Conservation (phyloP, 2,113 vertebrate species). For the Microtus ochrogaster region DNA sequence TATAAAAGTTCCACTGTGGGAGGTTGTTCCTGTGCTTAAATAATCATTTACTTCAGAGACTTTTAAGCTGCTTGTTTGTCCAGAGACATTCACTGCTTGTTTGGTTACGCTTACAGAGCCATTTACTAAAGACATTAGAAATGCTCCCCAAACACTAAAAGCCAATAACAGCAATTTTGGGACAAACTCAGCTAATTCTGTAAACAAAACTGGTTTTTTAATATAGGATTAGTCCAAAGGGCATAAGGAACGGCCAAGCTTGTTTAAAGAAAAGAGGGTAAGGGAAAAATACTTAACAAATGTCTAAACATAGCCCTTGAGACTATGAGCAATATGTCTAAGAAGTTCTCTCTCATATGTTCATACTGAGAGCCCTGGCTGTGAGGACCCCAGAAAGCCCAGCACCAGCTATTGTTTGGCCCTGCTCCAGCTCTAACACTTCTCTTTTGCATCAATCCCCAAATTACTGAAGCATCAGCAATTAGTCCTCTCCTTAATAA, state of each 20-base stretch:
- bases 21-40: background rate
- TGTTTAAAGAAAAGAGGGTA: background rate
- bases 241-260: background rate
- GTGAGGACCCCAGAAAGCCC: background rate
- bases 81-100: background rate
- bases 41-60: background rate
- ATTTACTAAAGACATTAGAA: conserved; percentile 30
- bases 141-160: conserved; percentile 44
- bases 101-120: background rate
- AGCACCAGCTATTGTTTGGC: background rate
- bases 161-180: conserved; percentile 11
- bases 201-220: conserved; percentile 18
- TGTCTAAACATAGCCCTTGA: background rate
- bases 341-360: background rate
- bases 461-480: background rate
- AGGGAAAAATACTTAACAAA: background rate
- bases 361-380: background rate
- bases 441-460: background rate
- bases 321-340: background rate
- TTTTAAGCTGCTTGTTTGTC: background rate
- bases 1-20: background rate
- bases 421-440: background rate
- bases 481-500: background rate
- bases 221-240: background rate
- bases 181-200: conserved; percentile 33